Base-by-base conservation (phyloP, 2,113 vertebrate species). In the Falcunculus frontatus region DNA sequence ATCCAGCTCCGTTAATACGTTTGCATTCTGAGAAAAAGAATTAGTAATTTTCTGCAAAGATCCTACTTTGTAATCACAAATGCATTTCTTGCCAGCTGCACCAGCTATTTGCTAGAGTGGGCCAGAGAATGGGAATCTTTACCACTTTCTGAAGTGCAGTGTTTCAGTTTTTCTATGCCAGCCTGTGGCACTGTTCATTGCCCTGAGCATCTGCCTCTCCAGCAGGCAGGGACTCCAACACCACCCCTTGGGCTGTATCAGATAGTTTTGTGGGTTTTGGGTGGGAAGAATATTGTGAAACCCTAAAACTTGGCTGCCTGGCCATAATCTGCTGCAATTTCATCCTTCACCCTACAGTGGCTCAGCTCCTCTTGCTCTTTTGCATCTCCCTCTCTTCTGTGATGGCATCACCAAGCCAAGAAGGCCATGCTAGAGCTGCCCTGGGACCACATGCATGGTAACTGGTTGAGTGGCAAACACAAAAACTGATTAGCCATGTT, bases 251-350 rank as follows among this genome's bases (percentile, higher is more conserved):
- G 13, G 10, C 13, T 5, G 4, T 4, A 11, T 35, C 46, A 41
- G 16, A 41, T 56, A 56, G 41, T 33, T 11, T 15, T 6, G 20
- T 9, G 5, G 2, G 1, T 2, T 59, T 68, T 12, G 9, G 3
- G 5, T 30, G 17, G 6, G 7, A 50, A 57, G 20, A 82, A 63
- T 29, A 2, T 3, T 32, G 2, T 53, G 42, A 42, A 93, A 67
- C 26, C 11, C 47, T 75, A 30, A 82, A 82, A 90, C 5, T 6
- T 46, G 33, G 2, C 11, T 46, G 7, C 29, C n/a, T 62, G 15
- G 9, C 4, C 18, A 27, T 6, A 15, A 55, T 7, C 37, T 1
- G 0, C 13, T 50, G 17, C 26, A 19, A 50, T 72, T 67, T 63
- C n/a, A 26, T 44, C 63, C 13, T 74, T 80, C 23, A 32, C 10